Conservation (phyloP, 2,797 vertebrate genomes). For the Nannoperca australis region DNA sequence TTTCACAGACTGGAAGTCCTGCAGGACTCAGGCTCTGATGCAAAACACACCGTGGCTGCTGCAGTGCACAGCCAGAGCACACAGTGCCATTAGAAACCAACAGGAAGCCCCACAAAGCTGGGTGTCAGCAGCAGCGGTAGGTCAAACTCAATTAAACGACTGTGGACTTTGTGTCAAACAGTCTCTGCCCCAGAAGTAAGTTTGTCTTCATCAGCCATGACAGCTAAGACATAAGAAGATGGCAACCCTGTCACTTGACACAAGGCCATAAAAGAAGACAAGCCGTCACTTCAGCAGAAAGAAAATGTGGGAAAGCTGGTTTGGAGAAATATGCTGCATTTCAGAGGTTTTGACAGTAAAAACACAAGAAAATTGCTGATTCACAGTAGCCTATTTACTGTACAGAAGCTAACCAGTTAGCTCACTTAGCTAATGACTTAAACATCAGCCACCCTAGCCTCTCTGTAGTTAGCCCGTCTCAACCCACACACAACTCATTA, state of each 20-base stretch:
- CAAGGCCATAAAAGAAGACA: neutral
- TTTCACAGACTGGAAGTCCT: constrained; percentile 28
- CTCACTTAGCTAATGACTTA: neutral
- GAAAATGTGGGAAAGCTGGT: neutral
- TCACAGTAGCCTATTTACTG: neutral
- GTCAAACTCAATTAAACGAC: neutral
- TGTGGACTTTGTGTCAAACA: neutral
- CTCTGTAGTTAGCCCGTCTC: too few relatives aligned
- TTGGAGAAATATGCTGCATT: constrained; percentile 16
- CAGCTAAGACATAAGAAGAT: constrained; percentile 15
- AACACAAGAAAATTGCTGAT: neutral
- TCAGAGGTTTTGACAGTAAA: neutral
- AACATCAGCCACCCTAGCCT: too few relatives aligned
- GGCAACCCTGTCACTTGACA: constrained; percentile 22
- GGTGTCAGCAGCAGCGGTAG: neutral
- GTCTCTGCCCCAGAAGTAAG: neutral
- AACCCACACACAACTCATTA: too few relatives aligned
- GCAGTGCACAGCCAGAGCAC: neutral
- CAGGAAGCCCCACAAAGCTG: neutral
- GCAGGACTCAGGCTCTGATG: constrained; percentile 7
- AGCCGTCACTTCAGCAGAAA: constrained; percentile 19
- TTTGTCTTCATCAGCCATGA: neutral
- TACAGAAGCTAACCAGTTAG: neutral
- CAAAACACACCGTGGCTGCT: neutral
- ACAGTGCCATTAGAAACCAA: neutral